Evolutionary conservation across 92 coral and sea anemone genomes (phyloP).

Genomic region (Parazoanthus atlanticus): DNA sequence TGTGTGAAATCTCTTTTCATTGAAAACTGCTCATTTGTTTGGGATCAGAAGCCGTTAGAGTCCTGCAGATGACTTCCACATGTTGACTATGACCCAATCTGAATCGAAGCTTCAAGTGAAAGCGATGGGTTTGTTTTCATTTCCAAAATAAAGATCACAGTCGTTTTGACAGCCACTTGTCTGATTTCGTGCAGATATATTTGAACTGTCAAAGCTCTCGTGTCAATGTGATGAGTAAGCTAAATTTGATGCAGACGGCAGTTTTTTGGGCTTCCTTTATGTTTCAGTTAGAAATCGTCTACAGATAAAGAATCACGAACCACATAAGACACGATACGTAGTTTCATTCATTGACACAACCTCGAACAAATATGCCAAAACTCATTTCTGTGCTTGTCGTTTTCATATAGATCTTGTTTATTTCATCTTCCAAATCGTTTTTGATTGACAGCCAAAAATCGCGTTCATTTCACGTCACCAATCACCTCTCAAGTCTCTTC

Average conservation of each 20-base stretch:
- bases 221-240: slow-evolving; percentile 29
- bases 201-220: slow-evolving; percentile 21
- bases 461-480: slow-evolving; percentile 29
- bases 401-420: slow-evolving; percentile 35
- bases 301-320: neutral
- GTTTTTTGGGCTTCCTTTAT: slow-evolving; percentile 14
- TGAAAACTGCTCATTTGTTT: neutral
- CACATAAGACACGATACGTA: neutral
- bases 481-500: slow-evolving; percentile 5
- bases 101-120: neutral
- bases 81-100: neutral
- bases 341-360: neutral
- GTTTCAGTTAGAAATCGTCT: slow-evolving; percentile 28
- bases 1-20: slow-evolving; percentile 27
- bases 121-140: slow-evolving; percentile 18
- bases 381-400: slow-evolving; percentile 3
- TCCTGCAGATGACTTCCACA: neutral
- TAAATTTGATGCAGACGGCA: slow-evolving; percentile 23
- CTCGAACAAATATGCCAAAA: neutral
- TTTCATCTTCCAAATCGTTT: slow-evolving; percentile 42
- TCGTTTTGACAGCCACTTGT: slow-evolving; percentile 22
- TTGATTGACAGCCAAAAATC: slow-evolving; percentile 53
- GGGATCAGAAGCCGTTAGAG: neutral
- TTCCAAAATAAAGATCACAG: neutral
- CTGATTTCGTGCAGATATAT: slow-evolving; percentile 47